Evolutionary conservation across 2,797 vertebrate genomes (phyloP).

Genomic region (Enteromius treurensis): DNA sequence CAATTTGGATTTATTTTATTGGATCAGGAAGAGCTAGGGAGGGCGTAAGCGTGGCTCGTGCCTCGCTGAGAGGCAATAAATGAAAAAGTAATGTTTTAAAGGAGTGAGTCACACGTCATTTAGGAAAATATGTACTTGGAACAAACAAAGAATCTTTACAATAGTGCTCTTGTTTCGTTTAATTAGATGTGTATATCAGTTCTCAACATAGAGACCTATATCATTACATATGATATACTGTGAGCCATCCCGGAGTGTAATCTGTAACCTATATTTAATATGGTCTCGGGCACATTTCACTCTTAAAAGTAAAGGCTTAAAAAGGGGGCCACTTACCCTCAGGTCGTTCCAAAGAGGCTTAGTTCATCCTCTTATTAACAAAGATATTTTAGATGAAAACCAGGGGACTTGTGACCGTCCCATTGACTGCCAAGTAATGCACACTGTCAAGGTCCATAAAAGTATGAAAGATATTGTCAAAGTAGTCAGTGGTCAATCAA

Average conservation of each 20-base stretch:
- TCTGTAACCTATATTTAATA: neutral
- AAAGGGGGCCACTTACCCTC: neutral
- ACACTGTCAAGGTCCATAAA: too few relatives aligned
- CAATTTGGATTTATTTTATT: slow-evolving; percentile 46
- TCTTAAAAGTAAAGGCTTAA: neutral
- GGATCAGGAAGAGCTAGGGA: slow-evolving; percentile 28
- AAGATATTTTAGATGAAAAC: too few relatives aligned
- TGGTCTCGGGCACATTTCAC: neutral
- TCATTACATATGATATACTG: neutral
- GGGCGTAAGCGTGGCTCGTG: slow-evolving; percentile 27
- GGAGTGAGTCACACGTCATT: slow-evolving; percentile 50
- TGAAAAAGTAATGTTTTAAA: slow-evolving; percentile 54
- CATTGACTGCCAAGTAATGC: too few relatives aligned
- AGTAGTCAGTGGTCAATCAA: too few relatives aligned
- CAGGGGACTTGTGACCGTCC: too few relatives aligned
- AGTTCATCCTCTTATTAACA: too few relatives aligned
- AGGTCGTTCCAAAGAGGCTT: too few relatives aligned
- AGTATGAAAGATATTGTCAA: too few relatives aligned
- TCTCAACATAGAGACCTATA: neutral
- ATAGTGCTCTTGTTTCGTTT: neutral
- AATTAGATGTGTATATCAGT: neutral
- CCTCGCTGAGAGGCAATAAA: slow-evolving; percentile 39
- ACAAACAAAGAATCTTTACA: slow-evolving; percentile 10
- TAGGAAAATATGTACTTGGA: slow-evolving; percentile 24
- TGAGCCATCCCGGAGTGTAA: neutral